Percentiles rank a stretch among this genome's conserved stretches.
phyloP scores from a whole-genome alignment of 2,113 vertebrate species.

The Chloebia gouldiae region DNA sequence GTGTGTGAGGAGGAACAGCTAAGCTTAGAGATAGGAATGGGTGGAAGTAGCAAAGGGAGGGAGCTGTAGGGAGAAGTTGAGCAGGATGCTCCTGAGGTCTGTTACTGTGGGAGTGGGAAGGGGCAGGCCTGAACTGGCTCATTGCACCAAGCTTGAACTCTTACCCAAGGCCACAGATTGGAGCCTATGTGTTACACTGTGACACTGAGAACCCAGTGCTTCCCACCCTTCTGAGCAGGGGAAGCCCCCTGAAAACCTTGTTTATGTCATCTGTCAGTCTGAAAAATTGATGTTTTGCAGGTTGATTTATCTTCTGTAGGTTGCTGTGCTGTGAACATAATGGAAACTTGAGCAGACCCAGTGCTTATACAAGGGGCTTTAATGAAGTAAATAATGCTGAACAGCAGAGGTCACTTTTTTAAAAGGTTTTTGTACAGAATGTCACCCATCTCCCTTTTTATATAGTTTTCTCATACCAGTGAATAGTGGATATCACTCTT shows the following conservation, averaged over 20 bases:
- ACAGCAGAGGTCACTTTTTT: neutral
- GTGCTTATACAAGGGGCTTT: neutral
- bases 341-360: neutral
- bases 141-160: neutral
- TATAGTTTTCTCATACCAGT: neutral
- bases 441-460: neutral
- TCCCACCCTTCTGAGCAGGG: neutral
- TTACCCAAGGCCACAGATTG: neutral
- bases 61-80: neutral
- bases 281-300: neutral
- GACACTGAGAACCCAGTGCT: neutral
- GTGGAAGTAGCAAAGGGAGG: neutral
- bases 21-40: neutral
- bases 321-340: neutral
- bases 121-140: neutral
- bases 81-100: neutral
- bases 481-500: neutral
- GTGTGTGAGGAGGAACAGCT: neutral
- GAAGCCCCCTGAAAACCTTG: neutral
- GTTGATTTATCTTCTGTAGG: neutral
- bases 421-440: neutral
- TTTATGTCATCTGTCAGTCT: neutral
- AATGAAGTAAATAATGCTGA: conserved; percentile 6
- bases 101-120: neutral
- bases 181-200: neutral